Evolutionary conservation across 2,888 invertebrate species (phyloP).

Genomic region (Calephelis perditalis): DNA sequence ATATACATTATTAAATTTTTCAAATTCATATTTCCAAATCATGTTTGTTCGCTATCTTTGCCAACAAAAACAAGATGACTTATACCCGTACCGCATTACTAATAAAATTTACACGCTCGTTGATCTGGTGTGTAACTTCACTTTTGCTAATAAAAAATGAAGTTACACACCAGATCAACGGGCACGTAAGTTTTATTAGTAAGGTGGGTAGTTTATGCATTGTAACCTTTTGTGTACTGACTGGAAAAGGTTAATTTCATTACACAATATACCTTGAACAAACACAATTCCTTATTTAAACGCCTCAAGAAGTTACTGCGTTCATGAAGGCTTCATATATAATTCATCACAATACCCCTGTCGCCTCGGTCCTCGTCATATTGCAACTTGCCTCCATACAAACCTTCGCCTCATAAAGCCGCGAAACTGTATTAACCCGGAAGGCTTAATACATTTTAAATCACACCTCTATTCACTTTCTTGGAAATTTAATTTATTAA

Average conservation of each 20-base stretch:
- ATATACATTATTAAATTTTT: no score
- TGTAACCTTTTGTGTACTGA: no score
- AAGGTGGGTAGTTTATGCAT: no score
- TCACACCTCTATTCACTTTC: constrained; percentile 9
- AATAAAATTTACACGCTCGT: no score
- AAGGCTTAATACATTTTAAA: constrained; percentile 31
- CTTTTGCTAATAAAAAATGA: no score
- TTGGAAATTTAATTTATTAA: neutral
- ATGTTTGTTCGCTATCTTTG: no score
- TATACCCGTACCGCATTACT: no score
- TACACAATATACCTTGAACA: neutral
- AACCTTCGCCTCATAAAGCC: constrained; percentile 23
- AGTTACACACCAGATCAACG: no score
- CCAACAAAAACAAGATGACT: no score
- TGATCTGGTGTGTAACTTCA: no score
- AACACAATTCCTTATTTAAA: constrained; percentile 2
- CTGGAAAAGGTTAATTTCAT: constrained; percentile 3
- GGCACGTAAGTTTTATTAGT: no score
- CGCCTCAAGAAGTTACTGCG: constrained; percentile 1
- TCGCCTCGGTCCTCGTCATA: constrained; percentile 7
- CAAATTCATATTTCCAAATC: no score
- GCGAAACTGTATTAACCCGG: constrained; percentile 28
- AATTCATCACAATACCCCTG: constrained; percentile 8
- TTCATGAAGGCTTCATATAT: constrained; percentile 3
- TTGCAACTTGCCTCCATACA: constrained; percentile 5